Evolutionary conservation across 2,797 vertebrate species (phyloP), one percentile per base, ranked within the genome.

Genomic region (Cynodonichthys magdalenae): DNA sequence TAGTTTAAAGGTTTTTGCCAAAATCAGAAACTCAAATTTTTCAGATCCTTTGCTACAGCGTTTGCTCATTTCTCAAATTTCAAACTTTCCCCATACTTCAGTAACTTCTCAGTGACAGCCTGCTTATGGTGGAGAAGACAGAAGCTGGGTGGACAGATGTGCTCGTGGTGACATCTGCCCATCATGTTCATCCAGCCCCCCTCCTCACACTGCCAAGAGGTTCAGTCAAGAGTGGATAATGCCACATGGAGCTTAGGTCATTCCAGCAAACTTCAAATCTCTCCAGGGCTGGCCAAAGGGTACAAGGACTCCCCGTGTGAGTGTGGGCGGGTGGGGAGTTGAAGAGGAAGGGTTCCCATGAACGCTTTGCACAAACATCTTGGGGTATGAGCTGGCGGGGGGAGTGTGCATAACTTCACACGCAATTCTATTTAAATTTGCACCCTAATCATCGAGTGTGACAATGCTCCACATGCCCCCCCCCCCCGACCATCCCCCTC

Each of bases 361-460:
- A 58, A 67, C 36, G 28, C 18, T n/a, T 44, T n/a, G 45, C 49
- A 53, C 77, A 74, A 78, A 27, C 39, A 10, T 62, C 19, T 70
- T 29, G 47, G 52, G 19, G 39, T 66, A 68, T 63, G 50, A 36
- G 68, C 41, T 71, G 63, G 53, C 48, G n/a, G n/a, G n/a, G 28
- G 41, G 20, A 9, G 63, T 59, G 53, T 51, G 34, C 36, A 20
- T 0, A 19, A 61, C n/a, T 54, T 69, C 15, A 59, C 67, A 50
- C 27, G 53, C 44, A 63, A 41, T 46, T 8, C 64, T 42, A 4
- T 59, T 73, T 49, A 58, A 44, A 71, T 83, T 73, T 59, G 57
- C 71, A 73, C 62, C 60, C 69, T 29, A 59, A 39, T 77, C 66
- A 85, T 52, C 53, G 69, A 50, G 49, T 69, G 24, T 83, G 79